Base-by-base conservation (phyloP, 2,113 vertebrate species). In the Coreoperca whiteheadi region DNA sequence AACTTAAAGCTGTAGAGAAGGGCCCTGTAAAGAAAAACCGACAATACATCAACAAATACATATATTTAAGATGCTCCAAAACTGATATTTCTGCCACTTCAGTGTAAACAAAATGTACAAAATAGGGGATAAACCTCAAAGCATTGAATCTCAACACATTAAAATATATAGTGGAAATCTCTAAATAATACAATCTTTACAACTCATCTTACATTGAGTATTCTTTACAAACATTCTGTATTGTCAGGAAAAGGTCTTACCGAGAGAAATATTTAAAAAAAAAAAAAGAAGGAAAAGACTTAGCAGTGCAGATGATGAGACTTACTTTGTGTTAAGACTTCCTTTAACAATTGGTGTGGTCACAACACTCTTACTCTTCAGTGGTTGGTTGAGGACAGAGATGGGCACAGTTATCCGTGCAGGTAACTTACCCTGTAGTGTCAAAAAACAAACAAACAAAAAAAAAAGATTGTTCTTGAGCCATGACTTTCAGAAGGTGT, bases 281-380 rank as follows among this genome's bases (percentile, higher is more conserved):
- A 15, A 10, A 30, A 53, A 34, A 34, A 34, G 6, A 34, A 34
- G 32, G 39, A 21, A 53, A 37, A 61, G 9, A 18, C 15, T 39
- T 16, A 59, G 61, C 1, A 6, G 20, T 41, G 54, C 23, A 12
- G 48, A 54, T 15, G 34, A 50, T 30, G n/a, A 76, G n/a, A 77
- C 93, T 97, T 82, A 99, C 98, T 98, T 99, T 86, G 98, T 95
- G 1, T 97, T 97, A 0, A 99, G 94, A 87, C 97, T 99, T 89
- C 97, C 97, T 92, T 99, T 99, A 79, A 99, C 96, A 79, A 99
- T 96, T 15, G 98, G 98, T 7, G 97, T 95, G n/a, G 97, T 96
- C 92, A 99, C 95, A 68, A 99, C 94, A 0, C 96, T 97, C 93
- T 99, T 99, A 91, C 96, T 98, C 92, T 99, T 99, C 95, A 99